Evolutionary conservation across 2,113 vertebrate genomes (phyloP).

Genomic region (Prunella himalayana): DNA sequence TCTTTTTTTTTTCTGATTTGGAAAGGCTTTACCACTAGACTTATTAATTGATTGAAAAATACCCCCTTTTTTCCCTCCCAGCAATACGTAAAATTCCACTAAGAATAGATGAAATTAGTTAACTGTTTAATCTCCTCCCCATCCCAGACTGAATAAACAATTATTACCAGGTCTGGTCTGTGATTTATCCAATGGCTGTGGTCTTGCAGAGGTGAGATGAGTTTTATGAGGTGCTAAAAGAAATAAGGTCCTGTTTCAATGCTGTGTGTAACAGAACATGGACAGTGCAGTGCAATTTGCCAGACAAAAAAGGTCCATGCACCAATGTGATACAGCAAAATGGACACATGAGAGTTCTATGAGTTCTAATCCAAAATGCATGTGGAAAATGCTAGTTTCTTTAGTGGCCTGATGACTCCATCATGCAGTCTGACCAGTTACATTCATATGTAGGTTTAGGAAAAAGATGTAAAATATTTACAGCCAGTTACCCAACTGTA

Average conservation of each 20-base stretch:
- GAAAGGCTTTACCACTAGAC: neutral
- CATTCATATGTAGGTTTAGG: constrained; percentile 39
- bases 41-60: neutral
- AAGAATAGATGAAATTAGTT: neutral
- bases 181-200: constrained; percentile 44
- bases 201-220: constrained; percentile 52
- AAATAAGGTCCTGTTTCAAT: constrained; percentile 18
- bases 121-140: neutral
- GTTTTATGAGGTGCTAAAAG: constrained; percentile 57
- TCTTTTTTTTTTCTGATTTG: neutral
- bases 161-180: constrained; percentile 58
- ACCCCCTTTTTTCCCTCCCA: neutral
- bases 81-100: neutral
- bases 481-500: constrained; percentile 57
- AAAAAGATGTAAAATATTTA: constrained; percentile 46
- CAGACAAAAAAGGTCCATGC: constrained; percentile 9
- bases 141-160: neutral
- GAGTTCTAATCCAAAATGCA: constrained; percentile 15
- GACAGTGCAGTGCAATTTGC: neutral
- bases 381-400: constrained; percentile 29
- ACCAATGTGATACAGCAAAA: constrained; percentile 7
- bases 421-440: constrained; percentile 43
- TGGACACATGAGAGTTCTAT: neutral
- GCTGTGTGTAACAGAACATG: neutral
- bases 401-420: constrained; percentile 30